Evolutionary conservation across 2,888 invertebrate genomes (phyloP), one percentile per base, ranked within the genome.

Genomic region (Chouioia cunea): DNA sequence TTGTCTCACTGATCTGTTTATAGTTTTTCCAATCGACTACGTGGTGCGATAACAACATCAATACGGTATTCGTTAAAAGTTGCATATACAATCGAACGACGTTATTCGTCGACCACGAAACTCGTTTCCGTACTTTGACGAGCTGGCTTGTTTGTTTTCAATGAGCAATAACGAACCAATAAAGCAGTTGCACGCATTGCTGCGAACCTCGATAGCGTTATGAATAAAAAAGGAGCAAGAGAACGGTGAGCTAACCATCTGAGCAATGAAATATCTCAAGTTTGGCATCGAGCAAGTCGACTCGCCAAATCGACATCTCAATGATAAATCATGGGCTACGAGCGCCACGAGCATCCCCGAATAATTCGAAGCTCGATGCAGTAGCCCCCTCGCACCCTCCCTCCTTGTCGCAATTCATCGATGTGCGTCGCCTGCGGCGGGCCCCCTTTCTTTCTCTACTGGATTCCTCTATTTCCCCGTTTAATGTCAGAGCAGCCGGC

Each of bases 391-490:
- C 57, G 47, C 58, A 14, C 52, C 47, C 16, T n/a, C 15, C 52
- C 18, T 47, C 27, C 20, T 47, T 22, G 36, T 6, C 47, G 50
- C 44, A 58, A 68, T 62, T 63, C 68, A 63, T 68, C 60, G 62
- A 50, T 56, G 62, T 23, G 60, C 52, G 56, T 58, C 67, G 60
- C 18, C 54, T 4, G 67, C 16, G 54, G 36, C 44, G 27, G 15
- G 16, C 23, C 65, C 27, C 60, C 56, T 44, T 53, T 36, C 47
- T 10, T 27, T 43, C 52, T n/a, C 57, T 18, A 16, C 44, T 4
- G 62, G 48, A 66, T 73, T 70, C 63, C 66, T 56, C 65, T 46
- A 62, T 66, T 62, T 62, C 54, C 48, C 36, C 47, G 43, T n/a
- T 50, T 62, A 70, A 65, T 56, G 47, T 53, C 18, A 18, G 2